Evolutionary conservation across 1,140 invertebrate genomes (phyloP), one percentile per base, ranked within the genome.

Genomic region (Zeugodacus cucurbitae): DNA sequence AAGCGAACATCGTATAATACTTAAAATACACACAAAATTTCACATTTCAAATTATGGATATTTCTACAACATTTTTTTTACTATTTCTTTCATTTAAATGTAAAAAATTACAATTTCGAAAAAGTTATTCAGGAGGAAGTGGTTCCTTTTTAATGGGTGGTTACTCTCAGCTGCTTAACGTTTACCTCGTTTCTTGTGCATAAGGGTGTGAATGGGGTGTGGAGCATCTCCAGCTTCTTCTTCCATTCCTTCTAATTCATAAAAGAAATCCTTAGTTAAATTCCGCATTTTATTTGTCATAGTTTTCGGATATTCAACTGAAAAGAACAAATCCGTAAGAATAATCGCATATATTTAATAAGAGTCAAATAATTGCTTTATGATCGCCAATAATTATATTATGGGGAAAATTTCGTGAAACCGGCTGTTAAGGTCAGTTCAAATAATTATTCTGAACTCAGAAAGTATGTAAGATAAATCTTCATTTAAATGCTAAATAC

Each of bases 211-310:
- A 22, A 82, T 26, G 7, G 74, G 74, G n/a, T 82, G 74, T 26
- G 74, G 74, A 20, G 74, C 74, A 10, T 82, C 20, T 48, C 48
- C 74, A 59, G 85, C 85, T 34, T 87, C 58, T 10, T 62, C 29
- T 87, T 87, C 22, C 29, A 87, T 10, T 22, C 59, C 54, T 59
- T 87, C 29, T 4, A 87, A 59, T 62, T 87, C 85, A 10, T 14
- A 7, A 34, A 87, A 87, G 26, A 87, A 87, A 14, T 87, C 17
- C 22, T 48, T 82, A 34, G 74, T 82, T 34, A 82, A 26, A 29
- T n/a, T 26, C 20, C 74, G 74, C 74, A 82, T 82, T 26, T 82
- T 82, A 41, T 82, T 10, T 41, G 34, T 82, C 74, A 82, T 82
- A 3, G 48, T 48, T 48, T n/a, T 54, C 44, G 74, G 74, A 48